phyloP scores from a whole-genome alignment of 2,113 vertebrate genomes.

The Semnornis frantzii region DNA sequence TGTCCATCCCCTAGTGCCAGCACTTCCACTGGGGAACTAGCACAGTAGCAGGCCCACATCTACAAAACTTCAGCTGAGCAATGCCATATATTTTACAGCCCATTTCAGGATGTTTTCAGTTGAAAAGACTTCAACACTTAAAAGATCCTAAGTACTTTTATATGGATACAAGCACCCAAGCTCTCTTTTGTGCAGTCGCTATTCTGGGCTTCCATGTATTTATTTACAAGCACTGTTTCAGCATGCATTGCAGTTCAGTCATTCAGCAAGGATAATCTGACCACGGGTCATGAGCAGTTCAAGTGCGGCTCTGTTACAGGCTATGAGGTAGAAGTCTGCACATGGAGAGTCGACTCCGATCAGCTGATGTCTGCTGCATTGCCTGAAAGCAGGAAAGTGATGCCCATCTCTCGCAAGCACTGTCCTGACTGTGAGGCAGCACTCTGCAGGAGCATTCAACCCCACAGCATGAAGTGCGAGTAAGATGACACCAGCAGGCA shows the following conservation, averaged over 20 bases:
- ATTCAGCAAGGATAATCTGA: background rate
- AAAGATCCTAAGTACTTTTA: background rate
- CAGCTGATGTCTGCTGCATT: background rate
- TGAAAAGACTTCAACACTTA: background rate
- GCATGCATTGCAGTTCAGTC: background rate
- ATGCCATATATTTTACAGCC: rapidly evolving
- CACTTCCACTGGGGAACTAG: background rate
- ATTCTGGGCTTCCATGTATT: background rate
- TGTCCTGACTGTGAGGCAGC: rapidly evolving
- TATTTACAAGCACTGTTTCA: background rate
- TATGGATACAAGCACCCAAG: background rate
- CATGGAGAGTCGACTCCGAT: background rate
- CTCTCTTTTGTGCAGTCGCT: background rate
- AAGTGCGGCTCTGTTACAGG: background rate
- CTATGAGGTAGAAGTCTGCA: background rate
- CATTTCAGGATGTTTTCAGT: background rate
- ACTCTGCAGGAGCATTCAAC: background rate
- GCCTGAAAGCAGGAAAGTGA: background rate
- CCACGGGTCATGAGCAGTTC: background rate
- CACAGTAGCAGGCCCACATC: background rate
- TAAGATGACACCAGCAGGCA: background rate
- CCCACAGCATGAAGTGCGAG: background rate
- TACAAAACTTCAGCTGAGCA: background rate
- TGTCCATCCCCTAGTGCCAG: rapidly evolving
- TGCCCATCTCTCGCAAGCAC: background rate